Evolutionary conservation across 2,888 invertebrate species (phyloP), one percentile per base, ranked within the genome.

Genomic region (Phragmatobia fuliginosa): DNA sequence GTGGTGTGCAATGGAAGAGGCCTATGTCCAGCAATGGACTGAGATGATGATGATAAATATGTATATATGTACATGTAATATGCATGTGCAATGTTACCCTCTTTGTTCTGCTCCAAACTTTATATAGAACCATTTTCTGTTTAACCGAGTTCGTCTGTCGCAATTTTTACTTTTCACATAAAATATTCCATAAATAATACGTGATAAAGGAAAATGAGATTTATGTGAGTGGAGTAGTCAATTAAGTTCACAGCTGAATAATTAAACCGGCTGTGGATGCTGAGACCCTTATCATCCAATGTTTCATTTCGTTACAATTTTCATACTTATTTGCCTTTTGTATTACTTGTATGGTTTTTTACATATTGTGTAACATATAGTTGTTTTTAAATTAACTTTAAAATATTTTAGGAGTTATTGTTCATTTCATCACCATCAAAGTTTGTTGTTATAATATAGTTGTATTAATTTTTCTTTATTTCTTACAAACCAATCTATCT

Each of bases 231-330:
- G 88, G n/a, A 85, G 87, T 83, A 87, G 84, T 85, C 90, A 92
- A 92, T 92, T 92, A 92, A 90, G 87, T 89, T 85, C 81, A 86
- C 76, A 81, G 85, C 78, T 93, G 90, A 93, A 93, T 94, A 93
- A 94, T 93, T 92, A 90, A 91, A 84, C 76, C 76, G 75, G 76
- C 81, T 77, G 77, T 79, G 77, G 78, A 76, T 79, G 70, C 70
- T 77, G 72, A 81, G 83, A 91, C 92, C 93, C 90, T 91, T 87
- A 89, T 92, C 90, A 91, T 86, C 85, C 82, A 85, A 88, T 86
- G 88, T 85, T 88, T 83, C 86, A 83, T 85, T 85, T 86, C 87
- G 89, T 87, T 91, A 87, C 88, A 86, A 89, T 86, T 87, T 88
- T 85, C 86, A 87, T 90, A 90, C 88, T 91, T 88, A 76, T 80